These are phyloP conservation scores for Agrochola circellaris DNA, from an alignment of 2,888 invertebrate genomes.

Conservation along the genomic window DNA sequence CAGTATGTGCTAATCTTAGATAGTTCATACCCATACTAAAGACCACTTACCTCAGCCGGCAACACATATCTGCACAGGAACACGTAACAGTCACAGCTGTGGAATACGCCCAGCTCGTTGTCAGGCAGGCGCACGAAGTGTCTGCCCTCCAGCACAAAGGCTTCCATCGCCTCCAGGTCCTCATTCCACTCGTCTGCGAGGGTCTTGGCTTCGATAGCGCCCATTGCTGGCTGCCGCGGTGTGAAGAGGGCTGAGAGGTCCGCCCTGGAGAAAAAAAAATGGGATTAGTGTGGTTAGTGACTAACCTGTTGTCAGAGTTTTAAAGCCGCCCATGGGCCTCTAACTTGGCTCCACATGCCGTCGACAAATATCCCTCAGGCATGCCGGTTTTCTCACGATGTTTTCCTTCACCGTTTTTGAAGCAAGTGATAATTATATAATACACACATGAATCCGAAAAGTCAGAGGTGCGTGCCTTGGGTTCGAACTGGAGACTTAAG, in stretches of 20 bases:
- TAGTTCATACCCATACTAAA: neutral
- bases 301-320: too few species aligned
- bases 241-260: conserved; percentile 99
- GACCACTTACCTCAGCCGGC: conserved; percentile 90
- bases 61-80: conserved; percentile 99
- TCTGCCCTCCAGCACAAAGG: conserved; percentile 98
- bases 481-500: too few species aligned
- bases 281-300: too few species aligned
- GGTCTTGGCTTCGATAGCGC: conserved; percentile 95
- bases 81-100: conserved; percentile 99
- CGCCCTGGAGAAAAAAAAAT: conserved; percentile 88
- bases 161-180: conserved; percentile 99
- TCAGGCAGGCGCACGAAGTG: conserved; percentile 99
- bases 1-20: too few species aligned
- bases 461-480: too few species aligned
- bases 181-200: conserved; percentile 99
- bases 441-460: too few species aligned
- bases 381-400: too few species aligned
- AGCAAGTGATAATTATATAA: too few species aligned
- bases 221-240: conserved; percentile 97
- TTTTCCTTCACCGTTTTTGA: too few species aligned
- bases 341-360: too few species aligned
- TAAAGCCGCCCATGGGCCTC: too few species aligned
- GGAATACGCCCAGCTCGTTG: conserved; percentile 97
- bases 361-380: too few species aligned